These are phyloP conservation scores for Drosophila peninsularis DNA, from an alignment of 2,888 invertebrate genomes.

Conservation along the genomic window DNA sequence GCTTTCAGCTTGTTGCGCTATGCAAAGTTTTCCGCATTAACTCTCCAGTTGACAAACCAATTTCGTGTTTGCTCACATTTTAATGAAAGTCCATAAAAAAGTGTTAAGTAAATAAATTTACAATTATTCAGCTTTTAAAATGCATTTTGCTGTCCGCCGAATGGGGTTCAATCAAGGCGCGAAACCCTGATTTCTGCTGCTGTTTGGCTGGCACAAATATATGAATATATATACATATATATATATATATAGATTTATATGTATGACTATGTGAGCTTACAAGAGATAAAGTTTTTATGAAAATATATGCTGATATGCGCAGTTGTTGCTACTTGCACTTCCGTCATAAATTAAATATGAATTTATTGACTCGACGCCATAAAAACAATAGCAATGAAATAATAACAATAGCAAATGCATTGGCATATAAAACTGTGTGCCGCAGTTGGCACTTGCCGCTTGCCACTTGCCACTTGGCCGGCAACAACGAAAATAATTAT, in stretches of 20 bases:
- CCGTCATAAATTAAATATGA: conserved; percentile 57
- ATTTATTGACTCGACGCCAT: conserved; percentile 59
- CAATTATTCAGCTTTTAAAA: conserved; percentile 29
- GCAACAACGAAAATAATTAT: conserved; percentile 63
- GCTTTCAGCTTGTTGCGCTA: too few species aligned
- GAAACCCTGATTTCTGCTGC: conserved; percentile 38
- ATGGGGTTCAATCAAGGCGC: conserved; percentile 48
- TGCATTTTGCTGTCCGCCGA: not conserved
- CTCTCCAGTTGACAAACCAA: not conserved
- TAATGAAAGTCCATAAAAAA: not conserved
- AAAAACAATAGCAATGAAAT: conserved; percentile 22
- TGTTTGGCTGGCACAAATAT: conserved; percentile 26
- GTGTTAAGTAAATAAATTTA: conserved; percentile 12
- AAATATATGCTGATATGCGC: not conserved
- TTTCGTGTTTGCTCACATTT: too few species aligned
- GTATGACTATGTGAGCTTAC: not conserved
- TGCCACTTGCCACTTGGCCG: conserved; percentile 37
- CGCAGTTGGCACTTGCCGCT: conserved; percentile 58
- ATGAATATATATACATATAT: not conserved
- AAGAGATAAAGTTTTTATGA: not conserved
- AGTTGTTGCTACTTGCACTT: conserved; percentile 32
- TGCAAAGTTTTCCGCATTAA: not conserved
- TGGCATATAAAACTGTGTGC: conserved; percentile 42
- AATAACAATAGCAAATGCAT: conserved; percentile 36
- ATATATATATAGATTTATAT: not conserved